Percentiles rank a stretch among this genome's conserved stretches.
Conservation (phyloP, 1,140 invertebrate genomes). For the Chlorops oryzae region DNA sequence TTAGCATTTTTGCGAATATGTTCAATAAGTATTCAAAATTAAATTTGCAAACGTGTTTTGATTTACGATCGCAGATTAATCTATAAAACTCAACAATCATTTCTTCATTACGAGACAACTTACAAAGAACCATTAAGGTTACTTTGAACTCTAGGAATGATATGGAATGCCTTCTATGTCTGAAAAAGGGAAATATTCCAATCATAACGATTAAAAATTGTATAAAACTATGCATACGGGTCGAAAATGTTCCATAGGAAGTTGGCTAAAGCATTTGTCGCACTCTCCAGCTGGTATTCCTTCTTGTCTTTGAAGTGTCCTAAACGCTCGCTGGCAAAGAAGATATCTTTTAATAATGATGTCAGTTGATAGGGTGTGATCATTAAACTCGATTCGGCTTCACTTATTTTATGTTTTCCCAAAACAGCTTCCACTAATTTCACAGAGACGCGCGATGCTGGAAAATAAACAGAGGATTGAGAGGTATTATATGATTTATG, state of each 20-base stretch:
- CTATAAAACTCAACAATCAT: constrained; percentile 32
- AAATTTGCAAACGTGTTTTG: constrained; percentile 32
- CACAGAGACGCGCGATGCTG: constrained; percentile 38
- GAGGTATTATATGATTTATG: no score
- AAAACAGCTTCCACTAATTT: constrained; percentile 36
- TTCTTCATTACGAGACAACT: constrained; percentile 32
- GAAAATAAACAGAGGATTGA: background rate
- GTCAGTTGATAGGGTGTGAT: constrained; percentile 40
- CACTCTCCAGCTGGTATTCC: constrained; percentile 28
- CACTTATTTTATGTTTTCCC: constrained; percentile 31
- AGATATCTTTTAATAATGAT: constrained; percentile 40
- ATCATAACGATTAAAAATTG: background rate
- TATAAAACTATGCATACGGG: constrained; percentile 24
- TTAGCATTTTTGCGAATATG: constrained; percentile 33
- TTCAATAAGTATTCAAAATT: constrained; percentile 35
- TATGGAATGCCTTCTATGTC: constrained; percentile 35
- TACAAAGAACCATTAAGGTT: constrained; percentile 39
- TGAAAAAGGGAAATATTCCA: constrained; percentile 6
- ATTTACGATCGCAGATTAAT: constrained; percentile 26
- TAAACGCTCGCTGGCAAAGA: constrained; percentile 41
- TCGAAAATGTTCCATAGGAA: constrained; percentile 46
- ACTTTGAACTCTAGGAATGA: constrained; percentile 40
- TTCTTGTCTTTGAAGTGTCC: constrained; percentile 31
- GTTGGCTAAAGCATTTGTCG: constrained; percentile 29
- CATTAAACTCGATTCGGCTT: constrained; percentile 29